Conservation (phyloP, 2,797 vertebrate genomes). For the Sus cebifrons region DNA sequence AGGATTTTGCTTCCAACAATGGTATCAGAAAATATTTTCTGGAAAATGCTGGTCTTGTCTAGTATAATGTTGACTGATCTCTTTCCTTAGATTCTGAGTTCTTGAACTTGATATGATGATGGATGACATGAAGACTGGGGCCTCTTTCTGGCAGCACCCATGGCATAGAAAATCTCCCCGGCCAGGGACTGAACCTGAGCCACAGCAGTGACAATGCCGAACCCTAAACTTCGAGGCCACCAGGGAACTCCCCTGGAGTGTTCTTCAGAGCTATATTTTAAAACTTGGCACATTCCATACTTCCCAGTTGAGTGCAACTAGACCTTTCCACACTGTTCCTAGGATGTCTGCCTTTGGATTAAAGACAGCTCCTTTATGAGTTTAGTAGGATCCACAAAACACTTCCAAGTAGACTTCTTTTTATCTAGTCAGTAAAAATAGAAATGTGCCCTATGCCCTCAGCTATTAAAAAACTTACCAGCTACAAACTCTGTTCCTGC, state of each 20-base stretch:
- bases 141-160: no score
- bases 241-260: neutral
- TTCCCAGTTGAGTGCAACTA: neutral
- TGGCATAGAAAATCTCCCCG: no score
- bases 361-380: neutral
- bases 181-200: no score
- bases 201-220: no score
- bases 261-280: neutral
- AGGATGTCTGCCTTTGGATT: neutral
- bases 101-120: neutral
- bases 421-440: neutral
- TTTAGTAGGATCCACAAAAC: neutral
- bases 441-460: neutral
- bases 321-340: neutral
- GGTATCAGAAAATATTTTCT: constrained; percentile 41
- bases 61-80: neutral
- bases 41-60: neutral
- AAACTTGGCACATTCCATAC: neutral
- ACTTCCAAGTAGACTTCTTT: neutral
- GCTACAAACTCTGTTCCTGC: constrained; percentile 97
- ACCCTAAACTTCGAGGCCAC: no score
- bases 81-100: neutral
- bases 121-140: neutral
- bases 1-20: constrained; percentile 8
- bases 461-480: constrained; percentile 88